phyloP scores from a whole-genome alignment of 2,888 invertebrate genomes.

The Ellobium chinense region DNA sequence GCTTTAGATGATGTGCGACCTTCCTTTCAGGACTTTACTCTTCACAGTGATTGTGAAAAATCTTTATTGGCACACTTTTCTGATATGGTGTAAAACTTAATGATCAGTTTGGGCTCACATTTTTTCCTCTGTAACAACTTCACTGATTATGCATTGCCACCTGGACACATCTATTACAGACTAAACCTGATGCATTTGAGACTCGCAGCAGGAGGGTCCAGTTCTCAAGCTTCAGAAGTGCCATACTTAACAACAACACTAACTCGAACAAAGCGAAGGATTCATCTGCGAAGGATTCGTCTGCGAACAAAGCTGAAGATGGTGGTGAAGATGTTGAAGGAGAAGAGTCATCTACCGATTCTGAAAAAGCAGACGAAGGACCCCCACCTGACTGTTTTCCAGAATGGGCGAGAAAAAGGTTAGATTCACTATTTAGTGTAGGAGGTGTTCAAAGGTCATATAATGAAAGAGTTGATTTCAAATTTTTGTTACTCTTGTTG shows the following conservation, averaged over 20 bases:
- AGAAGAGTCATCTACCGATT: neutral
- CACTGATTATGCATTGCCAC: neutral
- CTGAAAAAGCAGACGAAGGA: neutral
- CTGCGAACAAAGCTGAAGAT: neutral
- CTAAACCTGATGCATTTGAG: slow-evolving; percentile 55
- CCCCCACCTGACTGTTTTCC: slow-evolving; percentile 49
- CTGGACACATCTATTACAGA: neutral
- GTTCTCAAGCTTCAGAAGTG: slow-evolving; percentile 60
- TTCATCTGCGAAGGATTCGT: neutral
- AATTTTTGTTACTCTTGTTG: too few relatives aligned
- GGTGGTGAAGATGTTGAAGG: neutral
- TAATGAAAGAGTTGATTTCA: too few relatives aligned
- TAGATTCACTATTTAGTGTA: neutral
- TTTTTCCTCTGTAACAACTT: too few relatives aligned
- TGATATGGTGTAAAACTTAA: neutral
- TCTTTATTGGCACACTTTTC: neutral
- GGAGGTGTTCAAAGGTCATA: neutral
- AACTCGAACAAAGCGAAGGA: slow-evolving; percentile 32
- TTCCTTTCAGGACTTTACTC: neutral
- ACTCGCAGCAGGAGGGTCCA: slow-evolving; percentile 57
- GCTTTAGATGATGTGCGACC: too few relatives aligned
- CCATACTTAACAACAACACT: slow-evolving; percentile 45
- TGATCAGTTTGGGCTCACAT: too few relatives aligned
- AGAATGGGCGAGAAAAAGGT: slow-evolving; percentile 21
- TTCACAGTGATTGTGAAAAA: neutral